Conservation (phyloP, 2,888 invertebrate species). For the Eupithecia vulgata region DNA sequence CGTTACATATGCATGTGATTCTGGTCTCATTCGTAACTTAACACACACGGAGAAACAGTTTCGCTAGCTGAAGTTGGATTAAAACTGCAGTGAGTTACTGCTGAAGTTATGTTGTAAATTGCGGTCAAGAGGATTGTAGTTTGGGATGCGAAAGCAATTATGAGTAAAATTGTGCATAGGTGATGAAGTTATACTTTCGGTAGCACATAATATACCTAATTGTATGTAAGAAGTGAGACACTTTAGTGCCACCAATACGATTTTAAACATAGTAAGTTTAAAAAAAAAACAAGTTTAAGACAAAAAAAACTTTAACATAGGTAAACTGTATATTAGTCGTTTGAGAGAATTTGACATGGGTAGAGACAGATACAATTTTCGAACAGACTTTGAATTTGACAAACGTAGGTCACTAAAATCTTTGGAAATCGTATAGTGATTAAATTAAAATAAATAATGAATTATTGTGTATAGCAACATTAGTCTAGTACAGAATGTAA, state of each 20-base stretch:
- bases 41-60: slow-evolving; percentile 27
- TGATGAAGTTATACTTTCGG: not conserved
- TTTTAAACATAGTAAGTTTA: too few relatives aligned
- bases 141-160: slow-evolving; percentile 17
- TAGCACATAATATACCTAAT: not conserved
- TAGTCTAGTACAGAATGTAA: too few relatives aligned
- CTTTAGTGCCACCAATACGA: not conserved
- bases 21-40: slow-evolving; percentile 64
- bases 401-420: not conserved
- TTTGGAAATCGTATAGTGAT: not conserved
- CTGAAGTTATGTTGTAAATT: slow-evolving; percentile 27
- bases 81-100: slow-evolving; percentile 28
- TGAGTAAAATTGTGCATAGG: not conserved
- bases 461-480: too few relatives aligned
- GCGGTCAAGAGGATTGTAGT: slow-evolving; percentile 21
- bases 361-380: not conserved
- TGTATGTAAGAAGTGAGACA: not conserved
- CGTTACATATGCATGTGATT: slow-evolving; percentile 74
- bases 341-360: not conserved
- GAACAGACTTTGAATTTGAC: not conserved
- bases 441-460: too few relatives aligned
- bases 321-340: not conserved
- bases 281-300: not conserved
- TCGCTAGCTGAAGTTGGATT: slow-evolving; percentile 17
- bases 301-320: not conserved